These are phyloP conservation scores for Hylyphantes graminicola DNA, from an alignment of 1,140 invertebrate genomes.

Conservation along the genomic window DNA sequence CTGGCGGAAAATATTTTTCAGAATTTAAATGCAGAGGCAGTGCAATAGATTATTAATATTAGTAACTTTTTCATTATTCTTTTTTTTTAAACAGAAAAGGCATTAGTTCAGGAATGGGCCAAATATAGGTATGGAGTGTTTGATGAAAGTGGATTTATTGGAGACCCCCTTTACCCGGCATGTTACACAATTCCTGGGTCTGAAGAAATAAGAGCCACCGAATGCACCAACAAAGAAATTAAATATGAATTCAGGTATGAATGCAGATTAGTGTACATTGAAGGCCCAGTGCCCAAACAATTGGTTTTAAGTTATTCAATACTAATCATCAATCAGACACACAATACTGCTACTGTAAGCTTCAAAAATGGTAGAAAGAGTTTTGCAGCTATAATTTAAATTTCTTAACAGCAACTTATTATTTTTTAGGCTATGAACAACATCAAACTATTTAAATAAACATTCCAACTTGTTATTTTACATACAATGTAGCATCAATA, in stretches of 20 bases:
- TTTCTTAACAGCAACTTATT: too few relatives aligned
- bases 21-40: too few relatives aligned
- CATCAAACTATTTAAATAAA: too few relatives aligned
- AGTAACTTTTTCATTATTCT: neutral
- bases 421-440: too few relatives aligned
- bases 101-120: conserved; percentile 75
- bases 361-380: too few relatives aligned
- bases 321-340: neutral
- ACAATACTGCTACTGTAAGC: too few relatives aligned
- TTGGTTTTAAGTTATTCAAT: neutral
- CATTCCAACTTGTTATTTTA: too few relatives aligned
- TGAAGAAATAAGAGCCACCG: conserved; percentile 29
- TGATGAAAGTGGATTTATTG: conserved; percentile 74
- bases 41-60: too few relatives aligned
- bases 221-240: conserved; percentile 52
- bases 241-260: conserved; percentile 44
- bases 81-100: conserved; percentile 67
- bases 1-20: too few relatives aligned
- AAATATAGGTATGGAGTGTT: conserved; percentile 79
- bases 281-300: neutral
- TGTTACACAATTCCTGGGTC: conserved; percentile 62
- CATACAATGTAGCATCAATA: too few relatives aligned
- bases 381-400: too few relatives aligned
- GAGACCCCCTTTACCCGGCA: conserved; percentile 73
- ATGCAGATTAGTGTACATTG: neutral